Percentiles rank a stretch among this genome's conserved stretches.
Conservation (phyloP, 2,888 invertebrate species). For the Acleris emargana region DNA sequence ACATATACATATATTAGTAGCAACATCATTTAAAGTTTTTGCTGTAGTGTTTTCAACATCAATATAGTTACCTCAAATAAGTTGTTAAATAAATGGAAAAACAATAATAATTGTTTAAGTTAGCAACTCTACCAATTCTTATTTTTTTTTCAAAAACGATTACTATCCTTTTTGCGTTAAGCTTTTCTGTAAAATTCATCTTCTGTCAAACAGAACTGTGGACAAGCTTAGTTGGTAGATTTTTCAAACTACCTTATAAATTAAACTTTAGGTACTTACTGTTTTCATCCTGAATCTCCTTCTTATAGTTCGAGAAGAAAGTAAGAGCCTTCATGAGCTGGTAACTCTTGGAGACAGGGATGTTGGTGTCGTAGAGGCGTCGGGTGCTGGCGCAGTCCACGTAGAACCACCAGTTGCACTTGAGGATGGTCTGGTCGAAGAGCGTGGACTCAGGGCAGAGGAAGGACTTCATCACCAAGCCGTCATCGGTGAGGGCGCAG, state of each 20-base stretch:
- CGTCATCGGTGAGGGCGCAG: slow-evolving; percentile 94
- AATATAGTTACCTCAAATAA: too few species aligned
- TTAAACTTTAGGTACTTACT: slow-evolving; percentile 9
- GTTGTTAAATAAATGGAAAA: too few species aligned
- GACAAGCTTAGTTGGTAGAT: too few species aligned
- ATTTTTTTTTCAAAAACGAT: too few species aligned
- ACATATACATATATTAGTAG: too few species aligned
- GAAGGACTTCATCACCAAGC: slow-evolving; percentile 95
- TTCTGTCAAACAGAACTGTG: too few species aligned
- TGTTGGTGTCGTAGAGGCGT: slow-evolving; percentile 93
- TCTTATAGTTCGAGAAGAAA: slow-evolving; percentile 93
- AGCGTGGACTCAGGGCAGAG: slow-evolving; percentile 95
- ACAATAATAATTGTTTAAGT: too few species aligned
- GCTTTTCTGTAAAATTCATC: too few species aligned
- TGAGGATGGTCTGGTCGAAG: slow-evolving; percentile 95
- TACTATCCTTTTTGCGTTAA: too few species aligned
- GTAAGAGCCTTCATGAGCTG: slow-evolving; percentile 95
- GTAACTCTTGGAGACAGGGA: slow-evolving; percentile 95
- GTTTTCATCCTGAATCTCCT: slow-evolving; percentile 79
- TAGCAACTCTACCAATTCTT: too few species aligned
- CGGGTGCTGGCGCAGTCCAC: slow-evolving; percentile 94
- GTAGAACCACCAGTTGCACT: slow-evolving; percentile 98
- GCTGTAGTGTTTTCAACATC: too few species aligned
- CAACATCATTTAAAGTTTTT: too few species aligned
- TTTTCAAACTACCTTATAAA: not conserved